Base-by-base conservation (phyloP, 1,140 invertebrate genomes). In the Heliconius himera region DNA sequence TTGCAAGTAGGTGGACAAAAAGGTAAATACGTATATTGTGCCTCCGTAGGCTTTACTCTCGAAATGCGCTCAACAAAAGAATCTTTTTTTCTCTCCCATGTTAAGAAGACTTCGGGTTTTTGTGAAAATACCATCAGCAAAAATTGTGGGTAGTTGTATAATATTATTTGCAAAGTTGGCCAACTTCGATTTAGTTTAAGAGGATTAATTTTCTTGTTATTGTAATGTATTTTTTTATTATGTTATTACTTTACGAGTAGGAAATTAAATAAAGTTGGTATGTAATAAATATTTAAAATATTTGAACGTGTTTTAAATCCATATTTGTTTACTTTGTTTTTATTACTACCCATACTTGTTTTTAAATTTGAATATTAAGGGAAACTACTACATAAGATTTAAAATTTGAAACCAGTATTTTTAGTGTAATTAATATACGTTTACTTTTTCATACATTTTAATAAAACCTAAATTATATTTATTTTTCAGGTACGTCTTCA, bases 21-120 rank as follows among this genome's bases (percentile, higher is more conserved):
- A 92, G 83, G 85, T 93, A 90, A 91, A 91, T 90, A 93, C 88
- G 81, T 84, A 86, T 82, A 86, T 89, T 88, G 85, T 88, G 85
- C 88, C 87, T 91, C 87, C 87, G 91, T 91, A 90, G 89, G 90
- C 90, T 90, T 90, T 90, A 90, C 87, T 90, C 89, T 92, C 84
- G 85, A 90, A 93, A 88, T 90, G 86, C 82, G 82, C 76, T 85
- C 84, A 84, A 94, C 90, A 93, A 94, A 89, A 90, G 89, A 91
- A 88, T 93, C 90, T 94, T 93, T 93, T 77, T 84, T 90, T 91
- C 88, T 88, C 81, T 88, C 82, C 88, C 85, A 92, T 91, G 91
- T 91, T 91, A 92, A 94, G 90, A 90, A 90, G 88, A 86, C 82
- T 88, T 83, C 81, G 82, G 84, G 78, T 87, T 89, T 90, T 90